phyloP scores from a whole-genome alignment of 2,888 invertebrate species.

The Pyrrhia umbra region DNA sequence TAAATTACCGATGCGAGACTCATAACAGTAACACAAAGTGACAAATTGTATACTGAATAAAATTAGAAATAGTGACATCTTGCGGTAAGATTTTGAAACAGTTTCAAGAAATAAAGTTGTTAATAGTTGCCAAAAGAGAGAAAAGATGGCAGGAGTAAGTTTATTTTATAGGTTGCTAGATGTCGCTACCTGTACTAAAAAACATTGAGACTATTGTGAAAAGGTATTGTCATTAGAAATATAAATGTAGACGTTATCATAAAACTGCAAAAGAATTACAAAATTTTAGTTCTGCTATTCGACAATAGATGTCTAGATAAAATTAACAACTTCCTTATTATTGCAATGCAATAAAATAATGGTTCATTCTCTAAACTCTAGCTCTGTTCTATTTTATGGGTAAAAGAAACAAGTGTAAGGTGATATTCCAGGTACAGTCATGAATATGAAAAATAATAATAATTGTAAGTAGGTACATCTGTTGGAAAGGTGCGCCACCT shows the following conservation, averaged over 20 bases:
- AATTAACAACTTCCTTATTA: no score
- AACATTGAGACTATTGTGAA: no score
- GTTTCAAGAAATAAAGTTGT: neutral
- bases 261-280: no score
- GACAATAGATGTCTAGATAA: slow-evolving; percentile 25
- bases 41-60: slow-evolving; percentile 23
- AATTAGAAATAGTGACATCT: slow-evolving; percentile 25
- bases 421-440: neutral
- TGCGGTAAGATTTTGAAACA: neutral
- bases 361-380: no score
- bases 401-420: neutral
- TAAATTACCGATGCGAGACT: slow-evolving; percentile 39
- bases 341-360: no score
- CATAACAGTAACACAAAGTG: slow-evolving; percentile 45
- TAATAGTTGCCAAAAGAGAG: fast-evolving
- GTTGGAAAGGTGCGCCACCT: slow-evolving; percentile 23
- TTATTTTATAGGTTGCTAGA: slow-evolving; percentile 3
- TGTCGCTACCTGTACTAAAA: slow-evolving; percentile 10
- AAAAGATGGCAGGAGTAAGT: slow-evolving; percentile 27
- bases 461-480: slow-evolving; percentile 5
- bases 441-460: slow-evolving; percentile 2
- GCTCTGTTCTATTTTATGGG: no score
- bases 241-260: no score
- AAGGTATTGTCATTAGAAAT: no score
- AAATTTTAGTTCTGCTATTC: slow-evolving; percentile 18